Percentiles rank a stretch among this genome's conserved stretches.
These are phyloP conservation scores for Pangasius sanitwongsei DNA, from an alignment of 2,797 vertebrate species.

Conservation along the genomic window DNA sequence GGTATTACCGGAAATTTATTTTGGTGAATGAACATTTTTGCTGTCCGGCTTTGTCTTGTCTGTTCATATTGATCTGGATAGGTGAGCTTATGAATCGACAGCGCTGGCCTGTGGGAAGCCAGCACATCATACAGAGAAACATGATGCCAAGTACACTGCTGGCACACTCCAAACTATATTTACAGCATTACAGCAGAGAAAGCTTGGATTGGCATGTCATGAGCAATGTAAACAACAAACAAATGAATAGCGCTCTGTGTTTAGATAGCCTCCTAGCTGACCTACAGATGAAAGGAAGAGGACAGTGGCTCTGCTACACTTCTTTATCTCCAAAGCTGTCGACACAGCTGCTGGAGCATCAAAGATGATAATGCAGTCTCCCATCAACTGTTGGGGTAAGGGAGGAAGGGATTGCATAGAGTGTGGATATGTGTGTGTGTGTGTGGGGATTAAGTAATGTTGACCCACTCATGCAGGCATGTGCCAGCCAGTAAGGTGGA, in stretches of 20 bases:
- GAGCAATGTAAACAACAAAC: constrained; percentile 34
- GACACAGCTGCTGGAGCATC: constrained; percentile 26
- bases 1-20: neutral
- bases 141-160: constrained; percentile 16
- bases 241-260: constrained; percentile 25
- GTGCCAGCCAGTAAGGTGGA: constrained; percentile 5
- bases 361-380: constrained; percentile 37
- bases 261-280: constrained; percentile 26
- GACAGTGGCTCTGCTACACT: neutral
- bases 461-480: constrained; percentile 4
- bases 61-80: neutral
- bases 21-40: neutral
- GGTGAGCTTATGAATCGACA: neutral
- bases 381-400: constrained; percentile 19
- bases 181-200: constrained; percentile 22
- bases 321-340: constrained; percentile 38
- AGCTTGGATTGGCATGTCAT: constrained; percentile 26
- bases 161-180: constrained; percentile 36
- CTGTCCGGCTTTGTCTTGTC: neutral
- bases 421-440: neutral
- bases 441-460: constrained; percentile 28
- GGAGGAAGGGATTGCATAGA: neutral
- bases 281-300: constrained; percentile 22
- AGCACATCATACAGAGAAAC: constrained; percentile 32
- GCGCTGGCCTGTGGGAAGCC: constrained; percentile 15